Percentiles rank a stretch among this genome's conserved stretches.
phyloP scores from a whole-genome alignment of 2,113 vertebrate species.

The Pterocles orientalis region DNA sequence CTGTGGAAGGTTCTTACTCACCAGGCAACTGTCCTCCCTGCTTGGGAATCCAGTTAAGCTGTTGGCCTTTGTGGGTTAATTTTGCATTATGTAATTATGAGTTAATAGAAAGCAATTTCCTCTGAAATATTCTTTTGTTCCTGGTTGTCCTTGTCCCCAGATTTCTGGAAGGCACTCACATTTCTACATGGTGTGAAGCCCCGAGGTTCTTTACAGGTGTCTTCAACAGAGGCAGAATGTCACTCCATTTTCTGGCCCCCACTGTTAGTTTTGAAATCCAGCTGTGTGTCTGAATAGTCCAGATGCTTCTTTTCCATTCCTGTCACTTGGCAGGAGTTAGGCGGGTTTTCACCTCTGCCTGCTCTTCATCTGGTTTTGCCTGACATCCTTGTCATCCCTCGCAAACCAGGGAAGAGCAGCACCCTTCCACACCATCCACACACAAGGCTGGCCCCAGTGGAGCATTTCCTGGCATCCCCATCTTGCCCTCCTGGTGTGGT shows the following conservation, averaged over 20 bases:
- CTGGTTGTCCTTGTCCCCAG: neutral
- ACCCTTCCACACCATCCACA: neutral
- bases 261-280: neutral
- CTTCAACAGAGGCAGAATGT: neutral
- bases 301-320: neutral
- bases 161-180: neutral
- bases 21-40: neutral
- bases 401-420: neutral
- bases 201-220: neutral
- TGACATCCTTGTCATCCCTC: neutral
- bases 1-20: neutral
- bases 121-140: constrained; percentile 36
- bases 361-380: neutral
- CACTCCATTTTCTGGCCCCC: neutral
- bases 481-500: neutral
- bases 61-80: constrained; percentile 40
- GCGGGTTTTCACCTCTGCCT: neutral
- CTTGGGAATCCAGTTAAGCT: constrained; percentile 38
- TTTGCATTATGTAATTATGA: constrained; percentile 47
- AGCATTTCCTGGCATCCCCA: neutral
- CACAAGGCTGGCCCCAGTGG: neutral
- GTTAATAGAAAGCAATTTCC: constrained; percentile 61
- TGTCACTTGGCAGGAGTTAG: neutral
- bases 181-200: neutral
- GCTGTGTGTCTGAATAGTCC: neutral